Evolutionary conservation across 2,113 vertebrate species (phyloP).

Genomic region (Tachysurus fulvidraco): DNA sequence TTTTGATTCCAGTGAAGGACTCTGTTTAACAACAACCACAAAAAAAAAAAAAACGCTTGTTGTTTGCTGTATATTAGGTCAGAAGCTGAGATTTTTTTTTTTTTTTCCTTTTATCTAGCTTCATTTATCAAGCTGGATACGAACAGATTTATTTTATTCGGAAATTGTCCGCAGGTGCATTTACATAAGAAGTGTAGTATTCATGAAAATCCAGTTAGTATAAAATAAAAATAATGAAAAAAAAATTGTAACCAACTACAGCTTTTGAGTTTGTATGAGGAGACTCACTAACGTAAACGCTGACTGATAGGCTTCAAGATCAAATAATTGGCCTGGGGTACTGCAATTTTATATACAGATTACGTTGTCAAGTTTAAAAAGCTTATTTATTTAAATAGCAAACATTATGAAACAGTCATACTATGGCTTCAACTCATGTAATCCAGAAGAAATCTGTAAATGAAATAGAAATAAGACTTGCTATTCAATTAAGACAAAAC

Average conservation of each 20-base stretch:
- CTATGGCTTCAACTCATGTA: neutral
- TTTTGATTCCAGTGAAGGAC: conserved; percentile 29
- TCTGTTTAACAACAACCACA: neutral
- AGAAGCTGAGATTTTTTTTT: neutral
- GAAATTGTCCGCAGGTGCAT: neutral
- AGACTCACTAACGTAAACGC: neutral
- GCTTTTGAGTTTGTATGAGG: neutral
- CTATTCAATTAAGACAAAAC: neutral
- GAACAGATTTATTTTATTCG: neutral
- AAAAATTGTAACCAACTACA: neutral
- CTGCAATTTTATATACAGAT: neutral
- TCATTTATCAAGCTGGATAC: neutral
- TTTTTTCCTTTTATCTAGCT: neutral
- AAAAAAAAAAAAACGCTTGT: neutral
- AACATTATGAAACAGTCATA: neutral
- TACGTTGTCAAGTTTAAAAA: neutral
- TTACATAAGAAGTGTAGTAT: neutral
- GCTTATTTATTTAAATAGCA: neutral
- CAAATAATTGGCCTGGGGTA: neutral
- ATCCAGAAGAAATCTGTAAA: neutral
- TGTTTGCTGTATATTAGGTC: conserved; percentile 14
- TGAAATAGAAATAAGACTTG: neutral
- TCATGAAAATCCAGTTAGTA: neutral
- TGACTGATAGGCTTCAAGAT: neutral
- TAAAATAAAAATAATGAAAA: too few relatives aligned